Conservation (phyloP, 1,140 invertebrate genomes). For the Zaprionus gabonicus region DNA sequence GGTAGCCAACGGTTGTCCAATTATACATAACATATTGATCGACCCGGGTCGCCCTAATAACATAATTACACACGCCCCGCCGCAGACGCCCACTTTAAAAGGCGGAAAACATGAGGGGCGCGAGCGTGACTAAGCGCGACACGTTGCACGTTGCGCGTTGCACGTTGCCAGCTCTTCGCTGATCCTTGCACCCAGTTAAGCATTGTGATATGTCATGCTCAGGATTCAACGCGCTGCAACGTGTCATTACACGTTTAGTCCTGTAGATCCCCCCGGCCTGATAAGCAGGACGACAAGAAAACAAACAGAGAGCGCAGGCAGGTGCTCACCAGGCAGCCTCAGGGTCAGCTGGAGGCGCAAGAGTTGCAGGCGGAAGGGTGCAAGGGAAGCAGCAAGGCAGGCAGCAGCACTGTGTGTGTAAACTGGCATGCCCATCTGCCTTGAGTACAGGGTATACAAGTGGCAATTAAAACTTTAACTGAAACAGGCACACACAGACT, state of each 20-base stretch:
- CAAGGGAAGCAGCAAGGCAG: neutral
- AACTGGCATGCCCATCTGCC: neutral
- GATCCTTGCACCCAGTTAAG: constrained; percentile 39
- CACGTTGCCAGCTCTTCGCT: neutral
- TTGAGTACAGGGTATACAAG: constrained; percentile 16
- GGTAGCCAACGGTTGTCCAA: constrained; percentile 70
- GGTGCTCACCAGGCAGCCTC: constrained; percentile 28
- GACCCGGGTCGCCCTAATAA: constrained; percentile 66
- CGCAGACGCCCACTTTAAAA: constrained; percentile 79
- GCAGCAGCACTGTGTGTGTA: neutral
- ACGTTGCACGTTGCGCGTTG: constrained; percentile 12
- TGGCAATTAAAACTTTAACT: constrained; percentile 45
- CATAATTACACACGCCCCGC: constrained; percentile 77
- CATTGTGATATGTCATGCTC: constrained; percentile 68
- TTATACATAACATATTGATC: constrained; percentile 49
- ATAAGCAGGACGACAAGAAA: constrained; percentile 44
- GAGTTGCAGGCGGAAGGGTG: constrained; percentile 11
- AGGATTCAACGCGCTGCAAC: constrained; percentile 62
- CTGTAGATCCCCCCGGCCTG: constrained; percentile 20
- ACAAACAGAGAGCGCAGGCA: constrained; percentile 50
- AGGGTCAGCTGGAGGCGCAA: constrained; percentile 2
- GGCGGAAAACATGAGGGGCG: constrained; percentile 64
- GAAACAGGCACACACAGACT: neutral
- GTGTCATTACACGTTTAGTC: constrained; percentile 75
- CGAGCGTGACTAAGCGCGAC: constrained; percentile 69